Conservation (phyloP, 2,888 invertebrate species). For the Empis livida region DNA sequence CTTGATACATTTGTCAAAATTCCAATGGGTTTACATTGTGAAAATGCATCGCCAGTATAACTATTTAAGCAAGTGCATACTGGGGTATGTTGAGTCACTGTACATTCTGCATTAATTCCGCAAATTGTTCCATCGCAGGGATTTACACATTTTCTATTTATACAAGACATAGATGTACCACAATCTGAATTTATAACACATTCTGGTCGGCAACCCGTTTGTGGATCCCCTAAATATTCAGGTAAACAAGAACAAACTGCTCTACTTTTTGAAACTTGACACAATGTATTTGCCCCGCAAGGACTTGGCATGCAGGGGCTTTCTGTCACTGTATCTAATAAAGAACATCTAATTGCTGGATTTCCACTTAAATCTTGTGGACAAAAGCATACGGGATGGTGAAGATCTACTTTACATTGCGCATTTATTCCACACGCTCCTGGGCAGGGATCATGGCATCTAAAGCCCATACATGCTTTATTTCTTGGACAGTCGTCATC, state of each 20-base stretch:
- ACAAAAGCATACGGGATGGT: constrained; percentile 70
- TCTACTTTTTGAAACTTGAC: constrained; percentile 52
- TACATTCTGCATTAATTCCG: constrained; percentile 67
- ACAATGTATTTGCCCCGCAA: constrained; percentile 69
- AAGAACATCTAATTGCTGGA: constrained; percentile 60
- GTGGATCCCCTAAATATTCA: constrained; percentile 68
- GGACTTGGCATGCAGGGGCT: constrained; percentile 62
- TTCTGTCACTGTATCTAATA: constrained; percentile 40
- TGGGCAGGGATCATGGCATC: constrained; percentile 70
- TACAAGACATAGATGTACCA: constrained; percentile 56
- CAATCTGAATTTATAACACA: constrained; percentile 77
- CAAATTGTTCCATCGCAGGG: constrained; percentile 63
- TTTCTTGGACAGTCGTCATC: constrained; percentile 63
- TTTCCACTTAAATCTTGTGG: constrained; percentile 60
- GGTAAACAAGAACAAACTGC: constrained; percentile 67
- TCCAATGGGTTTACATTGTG: constrained; percentile 50
- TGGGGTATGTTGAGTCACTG: constrained; percentile 70
- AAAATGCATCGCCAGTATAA: constrained; percentile 67
- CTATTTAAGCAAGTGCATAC: constrained; percentile 66
- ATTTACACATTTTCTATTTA: constrained; percentile 59
- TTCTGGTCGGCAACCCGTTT: constrained; percentile 61
- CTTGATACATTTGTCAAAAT: constrained; percentile 47
- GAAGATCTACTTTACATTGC: constrained; percentile 59
- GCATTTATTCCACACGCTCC: constrained; percentile 68
- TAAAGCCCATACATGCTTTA: constrained; percentile 66